Evolutionary conservation across 2,797 vertebrate species (phyloP).

Genomic region (Psittacula echo): DNA sequence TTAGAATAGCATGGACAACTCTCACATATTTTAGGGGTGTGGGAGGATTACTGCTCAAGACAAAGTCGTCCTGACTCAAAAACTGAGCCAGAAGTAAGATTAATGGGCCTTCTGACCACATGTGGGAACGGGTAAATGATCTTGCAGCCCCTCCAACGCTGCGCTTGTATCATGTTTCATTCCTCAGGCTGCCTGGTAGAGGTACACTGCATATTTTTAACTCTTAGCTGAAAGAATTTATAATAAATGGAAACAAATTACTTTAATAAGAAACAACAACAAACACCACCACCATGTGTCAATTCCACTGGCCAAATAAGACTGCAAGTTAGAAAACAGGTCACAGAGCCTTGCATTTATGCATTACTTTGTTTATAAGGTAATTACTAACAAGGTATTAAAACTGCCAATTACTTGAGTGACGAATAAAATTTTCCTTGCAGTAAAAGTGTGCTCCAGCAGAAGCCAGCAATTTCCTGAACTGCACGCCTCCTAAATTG

Average conservation of each 20-base stretch:
- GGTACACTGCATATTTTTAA: conserved; percentile 23
- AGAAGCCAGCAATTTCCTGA: conserved; percentile 96
- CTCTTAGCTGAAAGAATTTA: conserved; percentile 38
- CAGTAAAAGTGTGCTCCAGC: conserved; percentile 90
- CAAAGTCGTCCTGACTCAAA: conserved; percentile 1
- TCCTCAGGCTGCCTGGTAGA: conserved; percentile 42
- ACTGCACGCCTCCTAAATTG: conserved; percentile 93
- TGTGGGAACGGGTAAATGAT: conserved; percentile 33
- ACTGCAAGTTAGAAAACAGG: conserved; percentile 73
- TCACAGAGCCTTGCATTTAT: conserved; percentile 78
- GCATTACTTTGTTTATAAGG: conserved; percentile 93
- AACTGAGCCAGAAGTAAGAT: conserved; percentile 49
- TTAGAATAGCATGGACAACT: background rate
- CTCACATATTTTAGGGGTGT: background rate
- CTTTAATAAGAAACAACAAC: conserved; percentile 59
- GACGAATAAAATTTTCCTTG: conserved; percentile 92
- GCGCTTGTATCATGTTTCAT: conserved; percentile 52
- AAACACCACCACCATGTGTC: conserved; percentile 21
- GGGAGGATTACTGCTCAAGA: background rate
- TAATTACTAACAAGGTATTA: conserved; percentile 97
- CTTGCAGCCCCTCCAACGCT: background rate
- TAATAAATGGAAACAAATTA: conserved; percentile 69
- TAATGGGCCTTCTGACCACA: conserved; percentile 53
- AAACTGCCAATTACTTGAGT: conserved; percentile 94
- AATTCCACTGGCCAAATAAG: conserved; percentile 51